Percentiles rank a stretch among this genome's conserved stretches.
phyloP scores from a whole-genome alignment of 2,797 vertebrate species.

The Enteromius unitaeniatus region DNA sequence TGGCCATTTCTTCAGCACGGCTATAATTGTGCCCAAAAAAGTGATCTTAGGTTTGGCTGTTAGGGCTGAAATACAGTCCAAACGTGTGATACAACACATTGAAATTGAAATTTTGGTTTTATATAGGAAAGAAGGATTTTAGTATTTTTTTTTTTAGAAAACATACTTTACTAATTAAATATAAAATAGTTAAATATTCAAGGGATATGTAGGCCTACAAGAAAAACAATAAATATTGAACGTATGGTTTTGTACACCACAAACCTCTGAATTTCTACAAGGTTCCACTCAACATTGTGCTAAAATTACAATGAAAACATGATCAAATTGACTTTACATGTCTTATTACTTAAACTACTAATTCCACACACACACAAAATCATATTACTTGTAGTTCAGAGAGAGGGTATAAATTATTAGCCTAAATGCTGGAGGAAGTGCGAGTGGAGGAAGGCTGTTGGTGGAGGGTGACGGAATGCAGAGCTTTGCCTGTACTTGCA shows the following conservation, averaged over 20 bases:
- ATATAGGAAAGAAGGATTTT: background rate
- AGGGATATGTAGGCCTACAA: background rate
- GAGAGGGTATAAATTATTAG: background rate
- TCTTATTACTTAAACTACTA: background rate
- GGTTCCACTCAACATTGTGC: background rate
- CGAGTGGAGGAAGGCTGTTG: constrained; percentile 9
- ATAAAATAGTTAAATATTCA: background rate
- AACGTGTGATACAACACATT: background rate
- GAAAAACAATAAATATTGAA: background rate
- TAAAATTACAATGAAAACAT: background rate
- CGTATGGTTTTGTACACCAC: background rate
- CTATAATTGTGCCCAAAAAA: background rate
- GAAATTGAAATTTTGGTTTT: background rate
- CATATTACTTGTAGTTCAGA: background rate
- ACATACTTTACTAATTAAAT: background rate
- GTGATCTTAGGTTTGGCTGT: no score
- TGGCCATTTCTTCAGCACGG: constrained; percentile 55
- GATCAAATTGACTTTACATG: background rate
- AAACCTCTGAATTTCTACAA: background rate
- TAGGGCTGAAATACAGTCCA: background rate
- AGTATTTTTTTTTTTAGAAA: background rate
- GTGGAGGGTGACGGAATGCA: constrained; percentile 62
- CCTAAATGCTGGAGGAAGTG: background rate
- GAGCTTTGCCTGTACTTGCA: constrained; percentile 66
- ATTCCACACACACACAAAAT: background rate